Base-by-base conservation (phyloP, 2,888 invertebrate genomes). In the Diaphora mendica region DNA sequence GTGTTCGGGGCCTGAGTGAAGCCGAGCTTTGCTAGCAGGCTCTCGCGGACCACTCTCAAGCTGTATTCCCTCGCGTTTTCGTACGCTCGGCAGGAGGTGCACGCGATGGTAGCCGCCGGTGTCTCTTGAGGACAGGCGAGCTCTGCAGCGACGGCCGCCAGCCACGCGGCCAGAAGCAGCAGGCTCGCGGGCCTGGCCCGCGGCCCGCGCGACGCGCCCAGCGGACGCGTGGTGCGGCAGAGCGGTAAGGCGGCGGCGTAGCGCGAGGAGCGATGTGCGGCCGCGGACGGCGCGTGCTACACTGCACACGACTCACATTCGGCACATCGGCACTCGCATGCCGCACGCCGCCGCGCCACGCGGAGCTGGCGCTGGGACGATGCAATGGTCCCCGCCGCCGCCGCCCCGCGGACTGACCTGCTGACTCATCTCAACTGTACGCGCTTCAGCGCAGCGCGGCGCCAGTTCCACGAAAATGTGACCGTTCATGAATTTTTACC, bases 1-100 rank as follows among this genome's bases (percentile, higher is more conserved):
- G 97, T 97, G 88, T 97, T 97, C 64, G 97, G 97, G 67, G 97
- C 96, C 83, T 96, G 96, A 76, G 95, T 92, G 87, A 97, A 93
- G 79, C 97, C 97, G 77, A 97, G 93, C 84, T 97, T 97, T 81
- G 96, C 96, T 75, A 97, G 92, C 77, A 97, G 96, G 89, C 97
- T 96, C 89, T 96, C 96, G 88, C 97, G 97, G 84, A 97, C 97
- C 74, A 96, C 96, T 86, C 96, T 96, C 77, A 97, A 93, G 87
- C 96, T 97, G 84, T 96, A 95, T 85, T 96, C 96, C 82, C 96
- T 96, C 71, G 96, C 94, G 90, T 96, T 96, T 83, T 96, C 96
- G 82, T 96, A 89, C 62, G 96, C 91, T 77, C 96, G 96, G 87
- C 96, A 96, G 80, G 96, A 94, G 84, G 96, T 92, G 88, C 96